phyloP scores from a whole-genome alignment of 1,140 invertebrate genomes.

The Lordiphosa mommai region DNA sequence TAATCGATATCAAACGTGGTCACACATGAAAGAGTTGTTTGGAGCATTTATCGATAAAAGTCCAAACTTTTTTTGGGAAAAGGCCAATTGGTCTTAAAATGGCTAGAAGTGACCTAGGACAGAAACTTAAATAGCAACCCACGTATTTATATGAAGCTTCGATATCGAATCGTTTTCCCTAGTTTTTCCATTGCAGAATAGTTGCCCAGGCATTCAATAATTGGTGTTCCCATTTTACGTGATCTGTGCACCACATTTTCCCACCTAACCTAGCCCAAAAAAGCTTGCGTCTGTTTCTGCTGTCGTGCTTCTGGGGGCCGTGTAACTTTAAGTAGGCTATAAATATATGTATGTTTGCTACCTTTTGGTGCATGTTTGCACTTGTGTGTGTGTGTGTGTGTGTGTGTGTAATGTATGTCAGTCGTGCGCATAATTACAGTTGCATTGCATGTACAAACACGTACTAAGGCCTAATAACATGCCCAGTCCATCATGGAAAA shows the following conservation, averaged over 20 bases:
- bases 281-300: conserved; percentile 6
- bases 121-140: too few relatives aligned
- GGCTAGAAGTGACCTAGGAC: too few relatives aligned
- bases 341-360: conserved; percentile 35
- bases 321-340: conserved; percentile 60
- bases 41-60: too few relatives aligned
- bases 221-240: too few relatives aligned
- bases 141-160: too few relatives aligned
- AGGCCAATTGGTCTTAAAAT: too few relatives aligned
- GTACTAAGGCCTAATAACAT: conserved; percentile 11
- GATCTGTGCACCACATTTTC: neutral
- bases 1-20: too few relatives aligned
- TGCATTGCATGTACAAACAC: conserved; percentile 60
- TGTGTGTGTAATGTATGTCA: conserved; percentile 53
- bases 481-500: conserved; percentile 12
- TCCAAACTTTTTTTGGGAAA: too few relatives aligned
- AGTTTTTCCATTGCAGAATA: too few relatives aligned
- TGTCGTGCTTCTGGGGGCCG: conserved; percentile 1
- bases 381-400: conserved; percentile 6
- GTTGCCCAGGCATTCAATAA: too few relatives aligned
- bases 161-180: too few relatives aligned
- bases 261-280: neutral
- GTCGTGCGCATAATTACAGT: conserved; percentile 69
- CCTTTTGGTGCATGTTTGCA: neutral
- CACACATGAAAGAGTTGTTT: too few relatives aligned